phyloP scores from a whole-genome alignment of 2,113 vertebrate species.

The Podilymbus podiceps region DNA sequence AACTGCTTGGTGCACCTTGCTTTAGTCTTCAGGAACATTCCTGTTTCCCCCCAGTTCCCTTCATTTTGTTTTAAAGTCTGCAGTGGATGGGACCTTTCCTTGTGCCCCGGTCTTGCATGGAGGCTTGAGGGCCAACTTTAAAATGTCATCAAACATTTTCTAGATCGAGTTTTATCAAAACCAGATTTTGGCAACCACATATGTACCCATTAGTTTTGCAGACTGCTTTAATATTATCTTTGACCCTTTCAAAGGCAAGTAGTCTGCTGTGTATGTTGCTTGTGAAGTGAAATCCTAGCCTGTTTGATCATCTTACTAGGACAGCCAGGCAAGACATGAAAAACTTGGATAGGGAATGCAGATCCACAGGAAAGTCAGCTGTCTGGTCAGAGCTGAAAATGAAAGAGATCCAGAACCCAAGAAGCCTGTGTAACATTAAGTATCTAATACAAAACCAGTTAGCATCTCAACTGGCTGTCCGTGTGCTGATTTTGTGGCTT shows the following conservation, averaged over 20 bases:
- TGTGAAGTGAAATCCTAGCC: neutral
- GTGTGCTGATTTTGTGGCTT: neutral
- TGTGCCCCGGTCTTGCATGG: neutral
- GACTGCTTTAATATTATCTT: neutral
- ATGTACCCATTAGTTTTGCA: neutral
- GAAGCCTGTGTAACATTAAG: neutral
- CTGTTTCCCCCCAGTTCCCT: neutral
- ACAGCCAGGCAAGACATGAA: neutral
- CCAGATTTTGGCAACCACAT: neutral
- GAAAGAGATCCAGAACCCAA: neutral
- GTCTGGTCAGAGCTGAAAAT: neutral
- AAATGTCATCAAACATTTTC: neutral
- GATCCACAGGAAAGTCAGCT: neutral
- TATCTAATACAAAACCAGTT: neutral
- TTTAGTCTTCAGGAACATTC: neutral
- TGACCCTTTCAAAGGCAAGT: conserved; percentile 5
- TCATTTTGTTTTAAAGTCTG: neutral
- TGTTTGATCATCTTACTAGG: neutral
- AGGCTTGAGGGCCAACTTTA: neutral
- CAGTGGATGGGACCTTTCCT: neutral
- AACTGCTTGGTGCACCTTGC: neutral
- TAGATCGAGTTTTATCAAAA: neutral
- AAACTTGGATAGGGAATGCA: neutral
- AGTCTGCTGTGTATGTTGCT: neutral
- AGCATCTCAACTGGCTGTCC: neutral